A percentile compares a stretch with the other conserved stretches of the same genome.
Evolutionary conservation across 2,797 vertebrate species (phyloP).

Genomic region (Odontamblyopus rebecca): DNA sequence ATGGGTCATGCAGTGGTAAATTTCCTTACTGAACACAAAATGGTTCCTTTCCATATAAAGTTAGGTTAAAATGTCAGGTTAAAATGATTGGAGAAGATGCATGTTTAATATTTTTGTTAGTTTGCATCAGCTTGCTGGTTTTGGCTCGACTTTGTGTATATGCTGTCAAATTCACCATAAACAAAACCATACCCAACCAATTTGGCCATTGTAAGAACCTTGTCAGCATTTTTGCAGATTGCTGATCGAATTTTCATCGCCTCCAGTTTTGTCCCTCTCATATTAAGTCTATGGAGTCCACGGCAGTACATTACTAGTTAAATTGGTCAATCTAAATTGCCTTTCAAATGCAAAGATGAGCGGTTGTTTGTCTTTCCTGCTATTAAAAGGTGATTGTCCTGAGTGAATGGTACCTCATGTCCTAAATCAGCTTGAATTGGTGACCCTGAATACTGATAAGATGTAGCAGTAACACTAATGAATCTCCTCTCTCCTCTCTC

Average conservation of each 20-base stretch:
- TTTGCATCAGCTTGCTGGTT: neutral
- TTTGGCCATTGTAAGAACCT: neutral
- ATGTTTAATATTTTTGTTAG: neutral
- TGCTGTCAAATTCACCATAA: constrained; percentile 8
- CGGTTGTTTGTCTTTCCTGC: constrained; percentile 11
- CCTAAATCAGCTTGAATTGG: constrained; percentile 12
- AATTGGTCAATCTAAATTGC: constrained; percentile 9
- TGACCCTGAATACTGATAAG: constrained; percentile 18
- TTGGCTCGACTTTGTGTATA: neutral
- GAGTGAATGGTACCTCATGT: constrained; percentile 10
- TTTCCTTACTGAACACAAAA: no score
- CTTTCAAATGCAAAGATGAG: constrained; percentile 4
- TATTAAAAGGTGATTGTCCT: constrained; percentile 18
- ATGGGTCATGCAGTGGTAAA: neutral
- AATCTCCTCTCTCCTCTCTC: constrained; percentile 8
- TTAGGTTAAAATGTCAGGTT: neutral
- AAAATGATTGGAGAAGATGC: neutral
- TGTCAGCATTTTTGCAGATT: constrained; percentile 7
- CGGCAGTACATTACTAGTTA: constrained; percentile 8
- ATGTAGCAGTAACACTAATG: constrained; percentile 11
- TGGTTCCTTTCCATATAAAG: no score
- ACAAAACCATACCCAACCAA: constrained; percentile 4
- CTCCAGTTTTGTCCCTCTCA: neutral
- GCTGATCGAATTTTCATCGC: constrained; percentile 4
- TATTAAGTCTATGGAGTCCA: constrained; percentile 9